These are phyloP conservation scores for Rapana venosa DNA, from an alignment of 2,888 invertebrate species.

Conservation along the genomic window DNA sequence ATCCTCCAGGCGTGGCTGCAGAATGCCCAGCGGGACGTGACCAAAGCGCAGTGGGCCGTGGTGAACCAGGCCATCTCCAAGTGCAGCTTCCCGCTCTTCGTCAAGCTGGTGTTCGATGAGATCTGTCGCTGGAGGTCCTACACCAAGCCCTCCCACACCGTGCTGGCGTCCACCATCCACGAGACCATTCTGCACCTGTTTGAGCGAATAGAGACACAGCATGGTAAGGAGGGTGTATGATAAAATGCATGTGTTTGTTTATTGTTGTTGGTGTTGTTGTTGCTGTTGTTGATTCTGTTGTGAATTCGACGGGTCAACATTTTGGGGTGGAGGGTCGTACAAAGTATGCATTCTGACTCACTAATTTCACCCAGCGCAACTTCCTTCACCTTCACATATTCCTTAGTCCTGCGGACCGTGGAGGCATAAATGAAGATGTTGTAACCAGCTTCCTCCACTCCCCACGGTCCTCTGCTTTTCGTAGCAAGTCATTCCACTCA, in stretches of 20 bases:
- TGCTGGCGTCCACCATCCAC: conserved; percentile 95
- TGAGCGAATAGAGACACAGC: conserved; percentile 95
- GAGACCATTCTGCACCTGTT: conserved; percentile 98
- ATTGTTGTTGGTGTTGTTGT: background rate
- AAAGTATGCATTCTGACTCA: too few species aligned
- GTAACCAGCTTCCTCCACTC: too few species aligned
- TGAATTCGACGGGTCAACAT: too few species aligned
- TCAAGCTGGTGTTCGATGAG: conserved; percentile 97
- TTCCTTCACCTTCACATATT: too few species aligned
- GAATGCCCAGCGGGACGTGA: conserved; percentile 80
- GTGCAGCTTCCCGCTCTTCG: conserved; percentile 96
- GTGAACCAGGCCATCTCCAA: conserved; percentile 95
- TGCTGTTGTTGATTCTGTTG: too few species aligned
- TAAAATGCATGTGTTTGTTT: background rate
- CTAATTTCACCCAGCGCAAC: too few species aligned
- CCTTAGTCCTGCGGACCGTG: too few species aligned
- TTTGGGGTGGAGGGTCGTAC: too few species aligned
- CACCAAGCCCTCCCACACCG: conserved; percentile 94
- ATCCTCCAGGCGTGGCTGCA: conserved; percentile 93
- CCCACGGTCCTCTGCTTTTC: too few species aligned
- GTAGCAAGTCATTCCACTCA: too few species aligned
- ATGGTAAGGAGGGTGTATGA: conserved; percentile 75
- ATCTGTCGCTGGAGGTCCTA: conserved; percentile 98
- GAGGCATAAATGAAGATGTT: too few species aligned
- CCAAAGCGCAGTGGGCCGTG: conserved; percentile 95